Base-by-base conservation (phyloP, 2,113 vertebrate species). In the Oreocharis arfaki region DNA sequence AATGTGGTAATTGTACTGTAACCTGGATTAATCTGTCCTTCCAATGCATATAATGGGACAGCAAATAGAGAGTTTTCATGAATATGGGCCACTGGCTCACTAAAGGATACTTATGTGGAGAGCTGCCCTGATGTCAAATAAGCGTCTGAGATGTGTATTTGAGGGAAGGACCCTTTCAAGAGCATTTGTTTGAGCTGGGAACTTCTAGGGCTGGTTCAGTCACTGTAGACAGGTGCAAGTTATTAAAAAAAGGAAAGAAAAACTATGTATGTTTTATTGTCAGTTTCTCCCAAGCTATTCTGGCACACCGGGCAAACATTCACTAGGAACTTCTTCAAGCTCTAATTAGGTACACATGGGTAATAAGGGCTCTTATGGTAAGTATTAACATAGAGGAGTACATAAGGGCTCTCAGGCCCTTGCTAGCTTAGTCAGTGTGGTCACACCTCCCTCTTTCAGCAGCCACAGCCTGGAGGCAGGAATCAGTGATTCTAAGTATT, bases 361-460 rank as follows among this genome's bases (percentile, higher is more conserved):
- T 94, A 84, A 70, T 86, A 49, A 59, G 22, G 42, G 50, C 11
- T 84, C 5, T 84, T 56, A 41, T 4, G 22, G 52, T 74, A 39
- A 47, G 9, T 47, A 37, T 46, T 47, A 79, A 73, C 32, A 17
- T 16, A n/a, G 44, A 9, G 26, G 19, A 83, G 41, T 76, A 30
- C 1, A 0, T 35, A 37, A 81, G 10, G 27, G 41, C 28, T 75
- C 27, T 46, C 0, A 0, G 30, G 24, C 32, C 27, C 50, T 83
- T 3, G 2, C 32, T 47, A 69, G 59, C 68, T 86, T 69, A 60
- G 27, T 79, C 37, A 4, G 12, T 20, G 60, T 57, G 50, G 53
- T 69, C 26, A 37, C 61, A 53, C 59, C 41, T 91, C 69, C 77
- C 49, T 84, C 41, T 50, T 76, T 49, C 0, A 4, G 70, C 75